Conservation (phyloP, 2,113 vertebrate genomes). For the Chaetorhynchus papuensis region DNA sequence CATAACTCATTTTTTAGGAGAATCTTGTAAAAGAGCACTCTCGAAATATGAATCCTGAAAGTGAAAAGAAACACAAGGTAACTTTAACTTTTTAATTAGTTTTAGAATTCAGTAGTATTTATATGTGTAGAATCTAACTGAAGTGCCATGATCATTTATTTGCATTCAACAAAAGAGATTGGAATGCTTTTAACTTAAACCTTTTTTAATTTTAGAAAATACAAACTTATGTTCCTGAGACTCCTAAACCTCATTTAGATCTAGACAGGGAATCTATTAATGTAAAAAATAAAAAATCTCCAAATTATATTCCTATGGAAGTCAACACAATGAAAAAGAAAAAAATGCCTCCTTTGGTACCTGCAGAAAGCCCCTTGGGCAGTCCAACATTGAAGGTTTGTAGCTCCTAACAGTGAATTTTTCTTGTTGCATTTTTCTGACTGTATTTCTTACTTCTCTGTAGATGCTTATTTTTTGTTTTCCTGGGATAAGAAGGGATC, state of each 20-base stretch:
- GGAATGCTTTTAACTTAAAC: not conserved
- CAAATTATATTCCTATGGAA: not conserved
- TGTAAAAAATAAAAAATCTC: slow-evolving; percentile 10
- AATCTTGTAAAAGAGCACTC: slow-evolving; percentile 51
- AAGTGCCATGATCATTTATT: not conserved
- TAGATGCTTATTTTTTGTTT: not conserved
- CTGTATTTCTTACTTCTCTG: not conserved
- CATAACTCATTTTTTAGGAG: slow-evolving; percentile 61
- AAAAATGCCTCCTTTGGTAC: not conserved
- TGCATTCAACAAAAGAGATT: not conserved
- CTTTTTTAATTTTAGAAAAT: slow-evolving; percentile 54
- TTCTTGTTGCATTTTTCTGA: not conserved
- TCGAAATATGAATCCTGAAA: slow-evolving; percentile 18
- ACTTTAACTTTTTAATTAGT: not conserved
- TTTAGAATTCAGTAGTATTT: not conserved
- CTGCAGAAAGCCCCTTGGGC: slow-evolving; percentile 16
- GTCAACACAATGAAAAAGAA: slow-evolving; percentile 34
- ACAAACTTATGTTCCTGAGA: slow-evolving; percentile 30
- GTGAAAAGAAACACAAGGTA: slow-evolving; percentile 70
- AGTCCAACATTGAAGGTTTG: slow-evolving; percentile 52
- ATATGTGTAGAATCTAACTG: not conserved
- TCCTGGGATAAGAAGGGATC: not conserved
- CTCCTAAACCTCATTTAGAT: slow-evolving; percentile 26
- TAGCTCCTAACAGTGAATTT: not conserved
- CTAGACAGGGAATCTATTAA: slow-evolving; percentile 15